Evolutionary conservation across 2,113 vertebrate species (phyloP), one percentile per base, ranked within the genome.

Genomic region (Andinoacara biseriatus): DNA sequence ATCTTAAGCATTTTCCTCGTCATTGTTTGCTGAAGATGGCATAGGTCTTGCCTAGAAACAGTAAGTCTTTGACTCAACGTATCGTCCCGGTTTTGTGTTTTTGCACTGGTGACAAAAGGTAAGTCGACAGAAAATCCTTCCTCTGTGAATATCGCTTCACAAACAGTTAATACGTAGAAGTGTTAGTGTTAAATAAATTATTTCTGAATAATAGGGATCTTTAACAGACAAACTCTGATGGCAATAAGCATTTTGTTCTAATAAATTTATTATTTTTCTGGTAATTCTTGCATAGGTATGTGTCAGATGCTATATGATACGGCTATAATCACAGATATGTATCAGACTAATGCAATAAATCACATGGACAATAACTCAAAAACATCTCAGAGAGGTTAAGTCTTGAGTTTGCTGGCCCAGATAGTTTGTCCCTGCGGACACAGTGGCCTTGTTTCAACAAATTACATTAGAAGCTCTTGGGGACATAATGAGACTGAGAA

Each of bases 381-480:
- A 22, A 49, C 17, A 62, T 85, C n/a, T 87, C 13, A 14, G 61
- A 81, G 57, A 33, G 72, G 63, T 82, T 65, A 77, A 81, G 78
- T 83, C 84, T 84, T 52, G 20, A 69, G 69, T 86, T 82, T 38
- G 74, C 79, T 90, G 92, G 80, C 94, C 95, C 92, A 94, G 63
- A 93, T 94, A 88, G 26, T 77, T 67, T 46, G 58, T 90, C 93
- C 81, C 84, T 57, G 85, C 7, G 81, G 93, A 90, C 78, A 46
- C 54, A 7, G 52, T 94, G 95, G 85, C 94, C 95, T 94, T 94
- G 89, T 95, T 95, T 94, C 69, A 90, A 91, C 87, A 92, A 93
- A 93, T 91, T 87, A 86, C 81, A 82, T 79, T 54, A 11, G 10
- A 77, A 87, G 14, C 93, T 84, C 89, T 58, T 38, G 84, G 80